phyloP scores from a whole-genome alignment of 2,888 invertebrate genomes.

The Malachius bipustulatus region DNA sequence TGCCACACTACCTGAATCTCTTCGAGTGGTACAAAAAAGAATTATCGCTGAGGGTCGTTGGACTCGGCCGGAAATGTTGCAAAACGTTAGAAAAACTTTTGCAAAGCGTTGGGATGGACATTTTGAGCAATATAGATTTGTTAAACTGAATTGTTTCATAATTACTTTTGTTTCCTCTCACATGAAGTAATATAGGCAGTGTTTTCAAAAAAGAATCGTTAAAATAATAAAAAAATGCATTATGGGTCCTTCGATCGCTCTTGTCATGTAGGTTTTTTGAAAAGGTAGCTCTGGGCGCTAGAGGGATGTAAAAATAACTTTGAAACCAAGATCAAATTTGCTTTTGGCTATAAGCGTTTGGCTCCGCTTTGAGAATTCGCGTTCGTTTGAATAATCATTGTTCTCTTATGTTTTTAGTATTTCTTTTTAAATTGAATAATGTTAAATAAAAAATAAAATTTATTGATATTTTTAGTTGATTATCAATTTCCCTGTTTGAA shows the following conservation, averaged over 20 bases:
- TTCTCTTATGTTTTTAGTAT: no score
- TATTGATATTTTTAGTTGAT: no score
- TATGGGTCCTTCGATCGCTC: neutral
- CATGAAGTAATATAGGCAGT: neutral
- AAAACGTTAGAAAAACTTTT: constrained; percentile 1
- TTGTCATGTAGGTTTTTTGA: neutral
- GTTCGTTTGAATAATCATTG: no score
- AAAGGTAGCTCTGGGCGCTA: constrained; percentile 2
- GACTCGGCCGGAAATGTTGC: neutral
- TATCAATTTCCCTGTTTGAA: no score
- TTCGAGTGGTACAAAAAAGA: neutral
- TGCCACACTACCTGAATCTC: constrained; percentile 3
- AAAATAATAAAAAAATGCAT: neutral
- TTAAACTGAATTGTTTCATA: no score
- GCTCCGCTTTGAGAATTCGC: no score
- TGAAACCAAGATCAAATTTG: neutral
- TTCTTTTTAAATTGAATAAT: no score
- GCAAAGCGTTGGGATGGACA: neutral
- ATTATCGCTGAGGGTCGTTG: neutral
- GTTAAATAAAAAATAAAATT: no score
- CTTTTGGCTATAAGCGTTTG: no score
- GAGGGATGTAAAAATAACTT: neutral
- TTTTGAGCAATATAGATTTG: constrained; percentile 1
- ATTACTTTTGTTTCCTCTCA: constrained; percentile 3
- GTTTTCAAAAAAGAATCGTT: neutral